Evolutionary conservation across 2,888 invertebrate genomes (phyloP).

Genomic region (Aethes cnicana): DNA sequence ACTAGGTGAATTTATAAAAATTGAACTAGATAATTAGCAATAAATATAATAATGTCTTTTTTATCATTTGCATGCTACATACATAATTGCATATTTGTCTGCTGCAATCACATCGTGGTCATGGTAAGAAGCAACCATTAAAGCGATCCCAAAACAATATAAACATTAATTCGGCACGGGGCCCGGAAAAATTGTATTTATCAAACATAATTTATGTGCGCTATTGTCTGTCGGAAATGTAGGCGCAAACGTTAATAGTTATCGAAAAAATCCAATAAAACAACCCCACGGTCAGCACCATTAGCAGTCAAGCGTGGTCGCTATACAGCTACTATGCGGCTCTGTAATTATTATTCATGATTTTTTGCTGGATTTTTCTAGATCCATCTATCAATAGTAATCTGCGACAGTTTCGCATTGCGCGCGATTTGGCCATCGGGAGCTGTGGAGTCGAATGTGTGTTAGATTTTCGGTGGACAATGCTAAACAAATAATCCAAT

Average conservation of each 20-base stretch:
- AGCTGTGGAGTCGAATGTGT: slow-evolving; percentile 52
- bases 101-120: neutral
- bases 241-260: slow-evolving; percentile 73
- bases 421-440: slow-evolving; percentile 56
- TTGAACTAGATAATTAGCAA: no score
- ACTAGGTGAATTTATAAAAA: no score
- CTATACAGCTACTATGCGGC: slow-evolving; percentile 59
- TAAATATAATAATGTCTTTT: no score
- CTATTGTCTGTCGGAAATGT: slow-evolving; percentile 73
- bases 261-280: slow-evolving; percentile 69
- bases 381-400: slow-evolving; percentile 77
- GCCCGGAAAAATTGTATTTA: slow-evolving; percentile 63
- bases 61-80: no score
- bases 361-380: slow-evolving; percentile 57
- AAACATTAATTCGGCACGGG: slow-evolving; percentile 50
- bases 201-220: slow-evolving; percentile 72
- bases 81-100: no score
- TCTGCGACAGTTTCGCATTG: slow-evolving; percentile 74
- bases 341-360: slow-evolving; percentile 73
- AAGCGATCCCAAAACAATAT: slow-evolving; percentile 36
- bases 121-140: neutral
- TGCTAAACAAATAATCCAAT: no score
- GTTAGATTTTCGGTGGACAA: no score
- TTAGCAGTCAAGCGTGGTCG: slow-evolving; percentile 70
- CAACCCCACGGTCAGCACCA: slow-evolving; percentile 59